Evolutionary conservation across 2,888 invertebrate species (phyloP).

Genomic region (Trilocha varians): DNA sequence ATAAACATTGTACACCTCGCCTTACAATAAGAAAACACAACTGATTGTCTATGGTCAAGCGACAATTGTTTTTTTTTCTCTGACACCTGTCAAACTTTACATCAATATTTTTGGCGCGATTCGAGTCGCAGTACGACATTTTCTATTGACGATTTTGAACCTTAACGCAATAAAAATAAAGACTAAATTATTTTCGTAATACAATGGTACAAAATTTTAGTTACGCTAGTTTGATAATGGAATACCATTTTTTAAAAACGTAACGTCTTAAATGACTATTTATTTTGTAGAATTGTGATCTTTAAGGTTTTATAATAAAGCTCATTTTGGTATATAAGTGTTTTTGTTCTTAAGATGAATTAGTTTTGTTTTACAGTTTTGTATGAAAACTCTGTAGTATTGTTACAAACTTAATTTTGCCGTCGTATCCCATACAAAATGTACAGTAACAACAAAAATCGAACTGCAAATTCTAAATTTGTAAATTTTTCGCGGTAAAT

Average conservation of each 20-base stretch:
- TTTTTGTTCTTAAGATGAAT: not conserved
- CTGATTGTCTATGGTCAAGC: not conserved
- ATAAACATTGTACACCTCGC: not conserved
- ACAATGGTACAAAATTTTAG: not conserved
- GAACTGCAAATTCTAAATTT: not conserved
- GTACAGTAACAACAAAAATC: not conserved
- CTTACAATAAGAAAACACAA: not conserved
- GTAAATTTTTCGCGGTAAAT: not conserved
- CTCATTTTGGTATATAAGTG: too few relatives aligned
- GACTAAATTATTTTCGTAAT: not conserved
- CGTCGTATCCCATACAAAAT: not conserved
- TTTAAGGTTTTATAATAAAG: too few relatives aligned
- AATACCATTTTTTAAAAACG: not conserved
- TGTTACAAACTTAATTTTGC: not conserved
- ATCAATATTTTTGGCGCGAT: conserved; percentile 64
- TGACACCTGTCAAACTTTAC: conserved; percentile 46
- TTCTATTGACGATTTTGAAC: not conserved
- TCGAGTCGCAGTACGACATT: conserved; percentile 43
- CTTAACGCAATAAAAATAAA: not conserved
- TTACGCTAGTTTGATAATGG: not conserved
- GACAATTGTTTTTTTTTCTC: conserved; percentile 8
- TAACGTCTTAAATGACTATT: too few relatives aligned
- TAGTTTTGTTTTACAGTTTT: not conserved
- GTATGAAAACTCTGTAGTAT: not conserved
- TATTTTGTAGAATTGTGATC: too few relatives aligned